A percentile compares a stretch with the other conserved stretches of the same genome.
These are phyloP conservation scores for Chlorocebus sabaeus DNA, from an alignment of 2,113 vertebrate species.

Conservation along the genomic window DNA sequence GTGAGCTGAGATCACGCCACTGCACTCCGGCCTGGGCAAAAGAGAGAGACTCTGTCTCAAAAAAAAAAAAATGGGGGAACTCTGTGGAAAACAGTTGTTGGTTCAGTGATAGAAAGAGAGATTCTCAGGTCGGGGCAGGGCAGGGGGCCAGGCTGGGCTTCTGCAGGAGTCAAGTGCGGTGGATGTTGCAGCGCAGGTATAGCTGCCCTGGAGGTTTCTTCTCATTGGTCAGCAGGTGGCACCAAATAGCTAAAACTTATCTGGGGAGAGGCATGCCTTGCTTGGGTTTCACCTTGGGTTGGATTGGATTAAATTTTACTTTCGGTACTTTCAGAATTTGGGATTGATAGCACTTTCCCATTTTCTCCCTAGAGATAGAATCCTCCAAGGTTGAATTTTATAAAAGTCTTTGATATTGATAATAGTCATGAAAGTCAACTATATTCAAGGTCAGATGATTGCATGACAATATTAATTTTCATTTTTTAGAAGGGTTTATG, in stretches of 20 bases:
- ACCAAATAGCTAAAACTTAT: slow-evolving; percentile 56
- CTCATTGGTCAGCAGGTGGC: slow-evolving; percentile 77
- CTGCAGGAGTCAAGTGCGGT: too few species aligned
- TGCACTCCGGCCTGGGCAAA: too few species aligned
- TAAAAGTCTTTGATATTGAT: neutral
- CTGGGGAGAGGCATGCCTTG: neutral
- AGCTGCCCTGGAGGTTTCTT: neutral
- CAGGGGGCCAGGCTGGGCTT: neutral
- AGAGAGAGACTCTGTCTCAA: too few species aligned
- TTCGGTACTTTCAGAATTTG: neutral
- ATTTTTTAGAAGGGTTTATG: neutral
- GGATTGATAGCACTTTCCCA: neutral
- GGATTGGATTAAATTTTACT: neutral
- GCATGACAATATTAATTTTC: neutral
- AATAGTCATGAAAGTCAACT: neutral
- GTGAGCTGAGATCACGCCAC: too few species aligned
- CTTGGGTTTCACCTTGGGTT: neutral
- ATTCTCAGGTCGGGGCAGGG: too few species aligned
- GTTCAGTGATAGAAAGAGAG: neutral
- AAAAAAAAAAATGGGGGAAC: neutral
- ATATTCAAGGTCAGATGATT: slow-evolving; percentile 1
- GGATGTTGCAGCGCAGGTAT: neutral
- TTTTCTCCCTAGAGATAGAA: neutral
- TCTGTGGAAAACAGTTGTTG: neutral
- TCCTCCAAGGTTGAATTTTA: neutral